Base-by-base conservation (phyloP, 2,888 invertebrate genomes). In the Acanthopleura granulata region DNA sequence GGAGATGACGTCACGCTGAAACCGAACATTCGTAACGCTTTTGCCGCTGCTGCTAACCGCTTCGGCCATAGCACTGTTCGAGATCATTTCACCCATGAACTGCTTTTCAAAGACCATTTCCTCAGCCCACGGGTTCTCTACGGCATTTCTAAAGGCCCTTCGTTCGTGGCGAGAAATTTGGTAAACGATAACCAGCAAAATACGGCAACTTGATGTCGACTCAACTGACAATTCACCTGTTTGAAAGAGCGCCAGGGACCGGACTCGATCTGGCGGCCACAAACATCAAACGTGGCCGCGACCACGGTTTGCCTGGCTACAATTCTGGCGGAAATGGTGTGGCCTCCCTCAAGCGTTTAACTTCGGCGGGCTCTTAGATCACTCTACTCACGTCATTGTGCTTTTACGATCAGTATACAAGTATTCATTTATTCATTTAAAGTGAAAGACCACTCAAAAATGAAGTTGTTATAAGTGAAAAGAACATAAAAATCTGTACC, bases 271-370 rank as follows among this genome's bases (percentile, higher is more conserved):
- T 74, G 40, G 74, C 66, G 18, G 62, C 74, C 22, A 69, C 70
- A 12, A 74, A 74, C 66, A 74, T 74, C 16, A 62, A 74, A 49
- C 16, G 74, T 14, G 74, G 74, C 18, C 62, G 74, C 6, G 74
- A 74, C 27, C 74, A 74, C 66, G 74, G 74, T 0, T n/a, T 66
- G 22, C 18, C 62, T 27, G n/a, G 18, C 27, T 74, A 74, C 40
- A 62, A 50, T 29, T 12, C 14, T 70, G 70, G 70, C 25, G 49
- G 12, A 11, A 29, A 11, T 40, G 12, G 14, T 70, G 70, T 70
- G 12, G 16, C 12, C 18, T 30, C 14, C 14, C 29, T 22, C 25
- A 12, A 15, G 70, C 49, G 11, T 12, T 16, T 16, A 22, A 40
- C 22, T 70, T 70, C 29, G 70, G 70, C 12, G 70, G 70, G 12